A percentile compares a stretch with the other conserved stretches of the same genome.
Conservation (phyloP, 2,888 invertebrate species). For the Hesperia comma region DNA sequence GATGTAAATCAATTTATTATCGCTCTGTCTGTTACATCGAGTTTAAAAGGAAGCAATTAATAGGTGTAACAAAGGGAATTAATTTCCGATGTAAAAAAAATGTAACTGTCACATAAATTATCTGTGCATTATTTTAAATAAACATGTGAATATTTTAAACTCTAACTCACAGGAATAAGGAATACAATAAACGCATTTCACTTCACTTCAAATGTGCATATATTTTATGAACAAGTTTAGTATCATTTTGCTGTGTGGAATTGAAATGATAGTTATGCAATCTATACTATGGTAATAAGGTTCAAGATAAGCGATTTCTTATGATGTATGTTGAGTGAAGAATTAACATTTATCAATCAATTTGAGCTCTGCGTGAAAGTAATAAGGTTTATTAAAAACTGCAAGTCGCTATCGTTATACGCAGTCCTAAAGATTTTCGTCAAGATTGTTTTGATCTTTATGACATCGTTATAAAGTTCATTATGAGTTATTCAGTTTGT, state of each 20-base stretch:
- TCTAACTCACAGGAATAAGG: background rate
- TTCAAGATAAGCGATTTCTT: background rate
- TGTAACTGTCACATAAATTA: conserved; percentile 3
- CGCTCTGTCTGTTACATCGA: background rate
- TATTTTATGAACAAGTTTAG: conserved; percentile 4
- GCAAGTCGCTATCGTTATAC: background rate
- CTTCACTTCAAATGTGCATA: background rate
- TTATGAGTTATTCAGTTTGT: background rate
- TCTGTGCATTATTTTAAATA: background rate
- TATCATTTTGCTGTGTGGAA: conserved; percentile 2
- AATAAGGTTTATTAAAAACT: conserved; percentile 5
- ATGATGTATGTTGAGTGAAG: background rate
- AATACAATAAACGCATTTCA: background rate
- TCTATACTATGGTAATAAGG: conserved; percentile 10
- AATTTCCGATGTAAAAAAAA: background rate
- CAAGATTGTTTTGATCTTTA: background rate
- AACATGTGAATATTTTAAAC: background rate
- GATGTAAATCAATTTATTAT: background rate
- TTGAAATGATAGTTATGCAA: background rate
- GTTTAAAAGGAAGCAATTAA: background rate
- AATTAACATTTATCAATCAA: background rate
- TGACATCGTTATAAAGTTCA: background rate
- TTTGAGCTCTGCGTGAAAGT: background rate
- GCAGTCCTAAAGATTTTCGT: background rate
- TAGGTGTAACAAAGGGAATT: background rate